Conservation (phyloP, 1,140 invertebrate species). For the Ostrea edulis region DNA sequence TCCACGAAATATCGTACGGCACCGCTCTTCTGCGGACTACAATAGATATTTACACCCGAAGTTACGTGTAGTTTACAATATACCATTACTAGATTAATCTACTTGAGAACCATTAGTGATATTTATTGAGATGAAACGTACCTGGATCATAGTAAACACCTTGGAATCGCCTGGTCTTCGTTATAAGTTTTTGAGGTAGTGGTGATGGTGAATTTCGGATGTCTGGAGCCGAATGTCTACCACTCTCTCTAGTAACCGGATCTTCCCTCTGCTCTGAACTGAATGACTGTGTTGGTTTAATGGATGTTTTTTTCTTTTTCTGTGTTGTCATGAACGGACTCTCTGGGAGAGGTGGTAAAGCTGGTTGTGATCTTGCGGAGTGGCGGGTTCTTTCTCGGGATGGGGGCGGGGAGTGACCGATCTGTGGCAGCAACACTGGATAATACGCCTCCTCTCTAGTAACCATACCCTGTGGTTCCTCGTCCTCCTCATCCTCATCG, state of each 20-base stretch:
- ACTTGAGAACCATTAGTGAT: no score
- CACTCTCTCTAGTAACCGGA: background rate
- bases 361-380: constrained; percentile 24
- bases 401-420: constrained; percentile 45
- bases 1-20: constrained; percentile 11
- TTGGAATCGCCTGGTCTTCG: constrained; percentile 35
- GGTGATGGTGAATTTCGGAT: background rate
- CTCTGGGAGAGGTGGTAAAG: constrained; percentile 41
- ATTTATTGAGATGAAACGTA: background rate
- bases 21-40: constrained; percentile 6
- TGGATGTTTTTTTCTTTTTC: background rate
- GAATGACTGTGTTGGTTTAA: background rate
- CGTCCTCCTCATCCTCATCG: constrained; percentile 41
- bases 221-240: background rate
- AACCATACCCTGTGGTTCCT: background rate
- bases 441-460: constrained; percentile 37
- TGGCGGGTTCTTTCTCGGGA: constrained; percentile 39
- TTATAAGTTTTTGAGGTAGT: background rate
- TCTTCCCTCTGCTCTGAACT: background rate
- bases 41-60: background rate
- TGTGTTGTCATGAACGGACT: constrained; percentile 40
- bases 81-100: no score
- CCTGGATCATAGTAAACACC: constrained; percentile 37
- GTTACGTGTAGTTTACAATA: no score
- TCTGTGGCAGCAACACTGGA: constrained; percentile 40